These are phyloP conservation scores for Psittacula cyanocephala DNA, from an alignment of 2,113 vertebrate species.

Conservation along the genomic window DNA sequence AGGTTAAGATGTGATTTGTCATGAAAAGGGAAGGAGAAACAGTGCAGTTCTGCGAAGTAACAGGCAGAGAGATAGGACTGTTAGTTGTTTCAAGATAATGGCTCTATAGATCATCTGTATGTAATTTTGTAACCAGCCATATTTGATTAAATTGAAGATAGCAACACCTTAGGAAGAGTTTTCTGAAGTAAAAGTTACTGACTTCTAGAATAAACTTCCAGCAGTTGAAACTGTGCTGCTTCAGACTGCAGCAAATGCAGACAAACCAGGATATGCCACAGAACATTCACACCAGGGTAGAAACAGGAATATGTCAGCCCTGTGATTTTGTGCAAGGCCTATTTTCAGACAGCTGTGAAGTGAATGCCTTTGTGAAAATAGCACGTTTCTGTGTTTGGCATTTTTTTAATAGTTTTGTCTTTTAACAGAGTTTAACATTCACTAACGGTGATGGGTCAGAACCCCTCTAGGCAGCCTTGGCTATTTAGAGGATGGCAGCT, in stretches of 20 bases:
- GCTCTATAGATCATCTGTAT: background rate
- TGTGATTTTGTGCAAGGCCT: background rate
- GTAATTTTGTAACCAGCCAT: background rate
- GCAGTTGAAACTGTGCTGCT: background rate
- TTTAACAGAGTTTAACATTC: background rate
- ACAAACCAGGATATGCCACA: background rate
- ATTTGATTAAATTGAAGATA: background rate
- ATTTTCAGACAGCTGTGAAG: background rate
- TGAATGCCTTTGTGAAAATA: background rate
- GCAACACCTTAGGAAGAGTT: background rate
- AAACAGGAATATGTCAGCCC: background rate
- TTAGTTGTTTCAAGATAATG: background rate
- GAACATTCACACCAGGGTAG: rapidly evolving
- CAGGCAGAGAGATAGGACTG: background rate
- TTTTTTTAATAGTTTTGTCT: background rate
- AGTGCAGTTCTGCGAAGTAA: background rate
- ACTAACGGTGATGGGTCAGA: background rate
- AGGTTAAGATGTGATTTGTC: background rate
- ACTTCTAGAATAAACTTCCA: background rate
- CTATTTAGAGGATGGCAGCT: background rate
- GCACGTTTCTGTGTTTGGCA: background rate
- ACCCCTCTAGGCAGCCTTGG: background rate
- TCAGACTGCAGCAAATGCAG: rapidly evolving
- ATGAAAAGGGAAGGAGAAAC: background rate
- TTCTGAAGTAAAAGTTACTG: background rate